Evolutionary conservation across 2,888 invertebrate species (phyloP).

Genomic region (Cosmia trapezina): DNA sequence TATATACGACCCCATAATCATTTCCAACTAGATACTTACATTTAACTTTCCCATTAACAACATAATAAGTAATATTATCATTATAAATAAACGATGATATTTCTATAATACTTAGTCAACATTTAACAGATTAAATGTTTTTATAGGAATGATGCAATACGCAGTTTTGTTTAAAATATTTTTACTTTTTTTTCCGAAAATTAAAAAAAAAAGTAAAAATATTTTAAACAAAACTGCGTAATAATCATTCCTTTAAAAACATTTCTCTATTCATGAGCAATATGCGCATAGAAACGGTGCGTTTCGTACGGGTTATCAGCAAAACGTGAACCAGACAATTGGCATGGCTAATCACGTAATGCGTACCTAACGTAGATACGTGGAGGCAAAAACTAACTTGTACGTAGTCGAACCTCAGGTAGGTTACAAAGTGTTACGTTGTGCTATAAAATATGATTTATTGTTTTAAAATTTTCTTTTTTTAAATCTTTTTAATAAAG

Average conservation of each 20-base stretch:
- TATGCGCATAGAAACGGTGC: constrained; percentile 33
- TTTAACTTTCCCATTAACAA: not conserved
- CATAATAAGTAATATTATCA: not conserved
- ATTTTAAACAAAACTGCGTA: not conserved
- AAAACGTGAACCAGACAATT: constrained; percentile 61
- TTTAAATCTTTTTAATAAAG: constrained; percentile 39
- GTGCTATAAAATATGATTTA: constrained; percentile 44
- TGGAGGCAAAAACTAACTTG: constrained; percentile 43
- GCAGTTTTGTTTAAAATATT: too few species aligned
- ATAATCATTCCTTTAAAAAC: constrained; percentile 26
- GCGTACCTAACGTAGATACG: constrained; percentile 65
- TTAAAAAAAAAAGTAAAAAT: not conserved
- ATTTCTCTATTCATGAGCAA: constrained; percentile 30
- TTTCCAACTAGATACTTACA: not conserved
- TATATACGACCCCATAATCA: not conserved
- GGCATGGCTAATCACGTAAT: constrained; percentile 62
- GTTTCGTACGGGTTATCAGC: constrained; percentile 58
- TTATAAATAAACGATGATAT: not conserved
- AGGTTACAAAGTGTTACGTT: constrained; percentile 47
- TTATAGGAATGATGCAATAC: too few species aligned
- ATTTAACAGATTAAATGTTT: not conserved
- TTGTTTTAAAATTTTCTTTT: constrained; percentile 1
- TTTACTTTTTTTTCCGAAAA: too few species aligned
- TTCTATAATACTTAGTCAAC: not conserved
- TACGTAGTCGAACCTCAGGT: constrained; percentile 46